Percentiles rank a stretch among this genome's conserved stretches.
These are phyloP conservation scores for Manis crassicaudata DNA, from an alignment of 2,797 vertebrate genomes.

Conservation along the genomic window DNA sequence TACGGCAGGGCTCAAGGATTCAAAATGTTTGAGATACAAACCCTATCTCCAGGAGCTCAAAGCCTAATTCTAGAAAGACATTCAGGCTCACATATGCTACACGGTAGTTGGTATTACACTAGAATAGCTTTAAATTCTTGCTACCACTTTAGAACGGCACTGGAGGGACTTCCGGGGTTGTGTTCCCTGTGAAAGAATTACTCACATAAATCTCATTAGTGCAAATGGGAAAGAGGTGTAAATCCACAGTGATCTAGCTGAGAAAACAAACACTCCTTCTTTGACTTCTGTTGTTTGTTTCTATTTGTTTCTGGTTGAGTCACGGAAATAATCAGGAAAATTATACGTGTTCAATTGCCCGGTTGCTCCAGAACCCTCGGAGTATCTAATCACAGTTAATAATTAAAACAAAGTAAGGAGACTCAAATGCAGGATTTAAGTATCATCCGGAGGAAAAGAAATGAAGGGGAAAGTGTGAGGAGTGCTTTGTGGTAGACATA, in stretches of 20 bases:
- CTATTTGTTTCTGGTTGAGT: conserved; percentile 75
- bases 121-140: conserved; percentile 61
- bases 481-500: conserved; percentile 14
- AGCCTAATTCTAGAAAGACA: background rate
- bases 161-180: conserved; percentile 42
- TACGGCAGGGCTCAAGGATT: background rate
- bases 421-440: conserved; percentile 69
- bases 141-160: conserved; percentile 11
- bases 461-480: conserved; percentile 17
- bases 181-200: background rate
- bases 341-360: conserved; percentile 76
- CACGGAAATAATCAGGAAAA: conserved; percentile 83
- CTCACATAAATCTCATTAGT: conserved; percentile 54
- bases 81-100: background rate
- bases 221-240: conserved; percentile 36
- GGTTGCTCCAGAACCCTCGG: conserved; percentile 72
- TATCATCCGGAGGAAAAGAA: conserved; percentile 55
- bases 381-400: conserved; percentile 79
- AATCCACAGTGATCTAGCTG: conserved; percentile 52
- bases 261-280: conserved; percentile 70
- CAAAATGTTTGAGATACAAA: background rate
- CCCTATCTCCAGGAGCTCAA: background rate
- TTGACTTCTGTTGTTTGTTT: conserved; percentile 77
- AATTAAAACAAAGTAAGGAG: conserved; percentile 77
- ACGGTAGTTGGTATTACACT: background rate